Evolutionary conservation across 2,113 vertebrate genomes (phyloP), one percentile per base, ranked within the genome.

Genomic region (Ptychochromis oligacanthus): DNA sequence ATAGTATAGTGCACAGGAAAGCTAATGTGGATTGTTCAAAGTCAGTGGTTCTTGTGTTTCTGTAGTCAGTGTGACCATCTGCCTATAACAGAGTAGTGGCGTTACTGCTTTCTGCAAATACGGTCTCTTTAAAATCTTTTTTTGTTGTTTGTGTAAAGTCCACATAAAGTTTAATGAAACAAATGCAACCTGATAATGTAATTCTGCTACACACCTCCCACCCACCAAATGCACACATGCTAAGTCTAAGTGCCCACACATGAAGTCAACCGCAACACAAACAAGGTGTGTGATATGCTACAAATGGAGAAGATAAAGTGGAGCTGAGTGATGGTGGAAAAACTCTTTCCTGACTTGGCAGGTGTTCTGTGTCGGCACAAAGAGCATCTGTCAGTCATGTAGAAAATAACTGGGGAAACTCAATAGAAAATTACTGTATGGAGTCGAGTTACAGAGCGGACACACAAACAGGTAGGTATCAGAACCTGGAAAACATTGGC

Each of bases 261-360:
- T 81, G 85, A 87, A 89, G 83, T 74, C 88, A 80, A 65, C 55
- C 82, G 3, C 79, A 77, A 88, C 80, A 80, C 62, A 90, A 85
- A 93, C 85, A 89, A 79, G 59, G 56, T 64, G 70, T 82, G 36
- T 6, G 89, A 90, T 89, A 79, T 77, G 88, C 91, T 87, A 88
- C 82, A 92, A 75, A 79, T 86, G 82, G 52, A 80, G 81, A 84
- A 88, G 87, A 94, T 91, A 92, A 94, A 91, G 86, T 80, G 62
- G 17, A 61, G 60, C 80, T 87, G 86, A 89, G 75, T 93, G 89
- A 91, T 15, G 77, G 80, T 17, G 86, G 82, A 85, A 92, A 85
- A 78, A 65, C 77, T 87, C 87, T 87, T 93, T 91, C 87, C 90
- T 82, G 70, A 77, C 79, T 75, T 59, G 77, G 75, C 94, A 95